These are phyloP conservation scores for Gephyroberyx darwinii DNA, from an alignment of 2,797 vertebrate genomes.

Conservation along the genomic window DNA sequence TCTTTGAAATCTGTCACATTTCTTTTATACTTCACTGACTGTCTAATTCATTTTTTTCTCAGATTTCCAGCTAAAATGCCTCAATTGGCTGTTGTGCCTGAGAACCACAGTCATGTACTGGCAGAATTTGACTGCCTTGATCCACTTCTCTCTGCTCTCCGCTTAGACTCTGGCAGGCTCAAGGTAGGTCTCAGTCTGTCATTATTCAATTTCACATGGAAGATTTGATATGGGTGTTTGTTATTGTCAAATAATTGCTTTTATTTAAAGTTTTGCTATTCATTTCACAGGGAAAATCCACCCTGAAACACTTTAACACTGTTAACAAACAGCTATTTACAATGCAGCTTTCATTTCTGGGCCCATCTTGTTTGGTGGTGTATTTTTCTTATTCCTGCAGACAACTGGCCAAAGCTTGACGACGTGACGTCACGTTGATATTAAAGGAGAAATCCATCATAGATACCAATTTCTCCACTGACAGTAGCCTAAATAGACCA, in stretches of 20 bases:
- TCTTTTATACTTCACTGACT: conserved; percentile 10
- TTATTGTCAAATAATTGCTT: background rate
- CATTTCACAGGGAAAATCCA: too few relatives aligned
- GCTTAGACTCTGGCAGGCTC: conserved; percentile 91
- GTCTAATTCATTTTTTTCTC: conserved; percentile 22
- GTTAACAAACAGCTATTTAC: too few relatives aligned
- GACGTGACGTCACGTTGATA: too few relatives aligned
- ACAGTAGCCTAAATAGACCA: too few relatives aligned
- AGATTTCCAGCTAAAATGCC: conserved; percentile 77
- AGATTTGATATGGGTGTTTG: background rate
- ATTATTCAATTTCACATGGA: background rate
- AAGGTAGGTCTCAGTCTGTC: conserved; percentile 81
- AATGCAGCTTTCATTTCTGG: too few relatives aligned
- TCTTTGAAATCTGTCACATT: background rate
- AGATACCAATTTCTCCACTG: too few relatives aligned
- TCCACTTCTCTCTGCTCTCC: conserved; percentile 90
- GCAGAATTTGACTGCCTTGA: conserved; percentile 93
- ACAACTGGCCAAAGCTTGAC: too few relatives aligned
- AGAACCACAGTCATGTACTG: conserved; percentile 88
- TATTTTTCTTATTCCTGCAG: too few relatives aligned
- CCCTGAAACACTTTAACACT: too few relatives aligned
- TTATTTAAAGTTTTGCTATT: too few relatives aligned
- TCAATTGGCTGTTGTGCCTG: conserved; percentile 82
- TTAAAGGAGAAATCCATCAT: too few relatives aligned
- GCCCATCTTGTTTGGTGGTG: too few relatives aligned